Conservation (phyloP, 2,113 vertebrate genomes). For the Gavia stellata region DNA sequence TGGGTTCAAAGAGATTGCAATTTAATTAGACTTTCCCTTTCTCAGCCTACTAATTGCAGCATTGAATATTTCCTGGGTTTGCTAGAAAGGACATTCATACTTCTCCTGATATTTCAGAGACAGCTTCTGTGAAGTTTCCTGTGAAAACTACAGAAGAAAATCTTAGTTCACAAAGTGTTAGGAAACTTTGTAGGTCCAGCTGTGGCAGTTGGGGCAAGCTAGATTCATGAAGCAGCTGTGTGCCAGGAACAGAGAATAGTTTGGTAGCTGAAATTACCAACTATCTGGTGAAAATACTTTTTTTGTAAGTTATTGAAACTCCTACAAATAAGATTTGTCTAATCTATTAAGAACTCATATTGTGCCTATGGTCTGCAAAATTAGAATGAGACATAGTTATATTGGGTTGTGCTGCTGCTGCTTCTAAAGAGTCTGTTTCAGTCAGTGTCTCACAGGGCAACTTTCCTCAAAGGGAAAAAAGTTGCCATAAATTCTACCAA, state of each 20-base stretch:
- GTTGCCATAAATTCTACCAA: conserved; percentile 15
- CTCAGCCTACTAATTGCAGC: neutral
- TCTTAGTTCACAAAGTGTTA: neutral
- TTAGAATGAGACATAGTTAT: neutral
- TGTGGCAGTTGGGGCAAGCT: neutral
- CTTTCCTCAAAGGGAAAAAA: neutral
- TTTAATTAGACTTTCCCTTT: neutral
- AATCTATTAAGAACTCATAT: neutral
- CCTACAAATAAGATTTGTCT: neutral
- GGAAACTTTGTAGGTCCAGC: neutral
- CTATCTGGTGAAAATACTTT: neutral
- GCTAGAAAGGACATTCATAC: neutral
- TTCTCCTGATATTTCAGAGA: neutral
- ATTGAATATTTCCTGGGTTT: neutral
- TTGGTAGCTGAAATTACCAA: neutral
- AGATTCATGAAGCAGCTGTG: neutral
- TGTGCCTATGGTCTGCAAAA: neutral
- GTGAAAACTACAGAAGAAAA: neutral
- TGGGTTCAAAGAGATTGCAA: neutral
- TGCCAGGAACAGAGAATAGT: neutral
- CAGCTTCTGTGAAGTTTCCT: neutral
- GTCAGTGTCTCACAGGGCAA: neutral
- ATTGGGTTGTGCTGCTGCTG: neutral
- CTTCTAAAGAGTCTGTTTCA: neutral
- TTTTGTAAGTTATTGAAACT: neutral